Evolutionary conservation across 2,888 invertebrate species (phyloP).

Genomic region (Rhamnusium bicolor): DNA sequence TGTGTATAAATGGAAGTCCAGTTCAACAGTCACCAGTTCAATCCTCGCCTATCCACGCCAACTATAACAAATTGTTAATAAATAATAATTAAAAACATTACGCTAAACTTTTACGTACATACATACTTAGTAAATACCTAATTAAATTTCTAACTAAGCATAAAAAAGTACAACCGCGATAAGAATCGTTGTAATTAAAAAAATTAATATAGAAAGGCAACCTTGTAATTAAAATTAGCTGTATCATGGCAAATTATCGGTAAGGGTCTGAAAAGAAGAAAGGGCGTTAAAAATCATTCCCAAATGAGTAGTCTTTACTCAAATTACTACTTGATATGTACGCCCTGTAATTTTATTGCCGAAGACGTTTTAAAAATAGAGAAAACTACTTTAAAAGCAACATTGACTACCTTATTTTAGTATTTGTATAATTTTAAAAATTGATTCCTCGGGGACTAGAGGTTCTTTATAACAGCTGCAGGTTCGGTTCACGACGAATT

Average conservation of each 20-base stretch:
- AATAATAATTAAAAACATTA: neutral
- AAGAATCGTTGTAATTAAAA: constrained; percentile 40
- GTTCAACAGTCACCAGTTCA: neutral
- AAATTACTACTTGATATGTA: constrained; percentile 64
- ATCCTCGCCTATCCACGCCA: neutral
- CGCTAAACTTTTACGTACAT: neutral
- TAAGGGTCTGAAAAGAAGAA: constrained; percentile 30
- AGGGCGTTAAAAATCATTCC: constrained; percentile 49
- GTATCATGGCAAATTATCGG: constrained; percentile 54
- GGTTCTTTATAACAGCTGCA: constrained; percentile 34
- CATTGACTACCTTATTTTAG: constrained; percentile 61
- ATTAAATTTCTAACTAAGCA: constrained; percentile 30
- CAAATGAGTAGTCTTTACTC: constrained; percentile 65
- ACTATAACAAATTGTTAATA: neutral
- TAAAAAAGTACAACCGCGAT: constrained; percentile 24
- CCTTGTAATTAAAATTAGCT: constrained; percentile 53
- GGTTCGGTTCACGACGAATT: constrained; percentile 14
- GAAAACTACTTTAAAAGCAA: constrained; percentile 55
- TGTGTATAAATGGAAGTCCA: neutral
- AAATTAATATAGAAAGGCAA: constrained; percentile 41
- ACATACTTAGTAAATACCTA: neutral
- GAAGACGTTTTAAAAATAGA: constrained; percentile 60
- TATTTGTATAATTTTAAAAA: constrained; percentile 65
- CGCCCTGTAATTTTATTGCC: constrained; percentile 67
- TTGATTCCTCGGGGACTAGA: constrained; percentile 52